phyloP scores from a whole-genome alignment of 35 echinoderm and acorn worm species.

The Holothuria glaberrima region DNA sequence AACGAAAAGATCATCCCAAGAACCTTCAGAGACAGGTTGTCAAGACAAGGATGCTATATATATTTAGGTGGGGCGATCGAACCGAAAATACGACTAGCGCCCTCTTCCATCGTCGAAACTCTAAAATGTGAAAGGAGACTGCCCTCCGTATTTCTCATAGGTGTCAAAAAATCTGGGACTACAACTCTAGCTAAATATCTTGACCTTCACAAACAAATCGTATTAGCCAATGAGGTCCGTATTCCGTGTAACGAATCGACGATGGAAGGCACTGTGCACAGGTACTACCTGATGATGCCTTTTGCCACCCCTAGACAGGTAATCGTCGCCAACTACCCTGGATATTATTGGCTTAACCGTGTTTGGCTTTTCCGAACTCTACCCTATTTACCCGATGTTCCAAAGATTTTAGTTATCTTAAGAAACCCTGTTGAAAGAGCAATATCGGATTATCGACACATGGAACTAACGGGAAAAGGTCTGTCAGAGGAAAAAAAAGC shows the following conservation, averaged over 20 bases:
- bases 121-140: slow-evolving; percentile 17
- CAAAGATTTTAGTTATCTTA: slow-evolving; percentile 51
- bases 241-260: slow-evolving; percentile 1
- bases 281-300: background rate
- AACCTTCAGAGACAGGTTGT: background rate
- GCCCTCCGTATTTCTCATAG: slow-evolving; percentile 48
- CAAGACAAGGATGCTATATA: background rate
- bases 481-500: slow-evolving; percentile 13
- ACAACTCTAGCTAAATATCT: slow-evolving; percentile 31
- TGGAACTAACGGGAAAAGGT: slow-evolving; percentile 5
- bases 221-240: background rate
- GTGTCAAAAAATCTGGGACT: slow-evolving; percentile 68
- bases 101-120: background rate
- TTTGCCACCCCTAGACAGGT: slow-evolving; percentile 12
- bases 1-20: background rate
- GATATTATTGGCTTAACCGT: slow-evolving; percentile 36
- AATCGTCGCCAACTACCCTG: slow-evolving; percentile 27
- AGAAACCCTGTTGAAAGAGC: slow-evolving; percentile 49
- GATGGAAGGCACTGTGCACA: background rate
- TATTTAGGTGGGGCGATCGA: background rate
- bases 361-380: background rate
- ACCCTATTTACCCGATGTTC: background rate
- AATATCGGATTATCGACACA: slow-evolving; percentile 54
- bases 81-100: background rate
- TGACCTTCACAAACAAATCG: slow-evolving; percentile 2